Evolutionary conservation across 2,113 vertebrate species (phyloP), one percentile per base, ranked within the genome.

Genomic region (Oreamnos americanus): DNA sequence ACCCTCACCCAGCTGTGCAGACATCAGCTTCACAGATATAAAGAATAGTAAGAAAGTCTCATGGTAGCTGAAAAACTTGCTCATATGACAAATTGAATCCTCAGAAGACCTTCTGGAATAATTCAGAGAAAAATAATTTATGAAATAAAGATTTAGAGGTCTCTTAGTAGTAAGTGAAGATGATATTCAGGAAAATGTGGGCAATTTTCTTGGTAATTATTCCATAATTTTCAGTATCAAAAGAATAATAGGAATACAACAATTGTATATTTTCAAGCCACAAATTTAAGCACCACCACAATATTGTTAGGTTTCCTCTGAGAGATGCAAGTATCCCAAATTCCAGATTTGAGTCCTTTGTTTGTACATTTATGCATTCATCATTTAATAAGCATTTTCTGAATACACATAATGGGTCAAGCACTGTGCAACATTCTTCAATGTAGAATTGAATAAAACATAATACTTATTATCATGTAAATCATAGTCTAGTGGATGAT

Each of bases 351-450:
- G 30, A 43, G 6, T 87, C 45, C 53, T 95, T 76, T 84, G n/a
- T 86, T 96, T 87, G 49, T 64, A 33, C 2, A 62, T 95, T 96
- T 64, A 58, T 92, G 90, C 11, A 82, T 82, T 97, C 36, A 94
- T 95, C 36, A 47, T 36, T 84, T 87, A 96, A 95, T 51, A 94
- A 95, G 36, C 13, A 92, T 86, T 95, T 96, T 82, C 36, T 86
- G 47, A 95, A 58, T 71, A 85, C 33, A 95, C 85, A 96, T 90
- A 96, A 83, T 91, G 60, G 43, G 26, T 97, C 81, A 87, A 83
- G 26, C 14, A 86, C 8, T 55, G 7, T 82, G 49, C 5, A 62
- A 79, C 19, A 78, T 87, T 94, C 89, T 92, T 84, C 43, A 94
- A 43, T 62, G 84, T 0, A 90, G 16, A 89, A 96, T 4, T 95